Base-by-base conservation (phyloP, 2,888 invertebrate genomes). In the Alentia gelatinosa region DNA sequence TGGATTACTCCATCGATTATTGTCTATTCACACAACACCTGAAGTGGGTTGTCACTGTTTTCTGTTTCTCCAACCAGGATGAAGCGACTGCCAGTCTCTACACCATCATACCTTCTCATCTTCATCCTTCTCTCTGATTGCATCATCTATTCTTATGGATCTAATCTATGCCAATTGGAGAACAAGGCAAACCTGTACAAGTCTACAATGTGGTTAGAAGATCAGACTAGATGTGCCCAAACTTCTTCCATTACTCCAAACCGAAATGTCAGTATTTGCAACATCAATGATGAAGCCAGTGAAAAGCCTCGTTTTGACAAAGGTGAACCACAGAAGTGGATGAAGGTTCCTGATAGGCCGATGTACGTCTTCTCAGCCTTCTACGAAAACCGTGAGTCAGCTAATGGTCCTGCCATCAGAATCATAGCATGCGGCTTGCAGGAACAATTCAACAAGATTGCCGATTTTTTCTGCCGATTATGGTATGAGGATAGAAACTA, bases 341-440 rank as follows among this genome's bases (percentile, higher is more conserved):
- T 92, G 42, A 26, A 68, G 12, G 91, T 93, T 19, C 33, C n/a
- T 0, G 86, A 89, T 40, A 47, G 92, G 30, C 56, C 84, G n/a
- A 89, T 92, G 50, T 42, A 89, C 9, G 91, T 92, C 15, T 93
- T 92, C 75, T 93, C 93, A 0, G 93, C 93, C 33, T 93, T 79
- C 63, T 86, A 88, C 26, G 93, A 93, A 42, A 42, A 40, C 12
- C 74, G 92, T 0, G 30, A 9, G 4, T 5, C 33, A 68, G 91
- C 92, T 1, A 91, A 89, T 23, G 93, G 93, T 47, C 92, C 92
- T 33, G 35, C 90, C 0, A 75, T 93, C n/a, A 74, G 93, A 7
- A 90, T 93, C 7, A 88, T 93, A 74, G 93, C 92, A 9, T 50
- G 50, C 74, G 93, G 93, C 3, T 89, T 50, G 68, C 93, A 93